Evolutionary conservation across 2,113 vertebrate species (phyloP).

Genomic region (Oreochromis tanganicae): DNA sequence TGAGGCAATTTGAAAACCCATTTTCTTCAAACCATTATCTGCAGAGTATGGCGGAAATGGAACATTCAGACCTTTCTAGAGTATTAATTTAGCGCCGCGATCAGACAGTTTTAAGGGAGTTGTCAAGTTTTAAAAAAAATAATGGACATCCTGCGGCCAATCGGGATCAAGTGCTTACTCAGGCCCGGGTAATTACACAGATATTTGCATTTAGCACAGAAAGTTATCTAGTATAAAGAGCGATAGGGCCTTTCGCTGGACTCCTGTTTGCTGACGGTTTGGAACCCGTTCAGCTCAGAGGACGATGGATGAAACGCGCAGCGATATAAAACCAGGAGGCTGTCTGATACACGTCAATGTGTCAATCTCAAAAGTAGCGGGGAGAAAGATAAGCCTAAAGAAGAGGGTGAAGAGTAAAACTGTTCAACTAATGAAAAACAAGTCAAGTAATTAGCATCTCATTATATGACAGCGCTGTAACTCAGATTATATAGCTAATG

Average conservation of each 20-base stretch:
- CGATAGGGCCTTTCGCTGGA: constrained; percentile 22
- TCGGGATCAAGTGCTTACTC: constrained; percentile 46
- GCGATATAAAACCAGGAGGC: constrained; percentile 28
- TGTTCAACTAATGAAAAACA: constrained; percentile 53
- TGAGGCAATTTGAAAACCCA: constrained; percentile 65
- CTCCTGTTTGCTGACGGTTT: constrained; percentile 19
- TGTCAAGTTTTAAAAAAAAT: constrained; percentile 42
- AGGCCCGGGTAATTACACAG: constrained; percentile 48
- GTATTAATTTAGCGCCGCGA: constrained; percentile 44
- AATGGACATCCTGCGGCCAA: constrained; percentile 39
- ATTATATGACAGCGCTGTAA: constrained; percentile 45
- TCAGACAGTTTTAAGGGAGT: constrained; percentile 47
- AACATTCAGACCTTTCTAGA: constrained; percentile 43
- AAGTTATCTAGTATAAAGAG: constrained; percentile 48
- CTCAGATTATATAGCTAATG: constrained; percentile 46
- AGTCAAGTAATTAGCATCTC: constrained; percentile 62
- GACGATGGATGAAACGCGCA: constrained; percentile 17
- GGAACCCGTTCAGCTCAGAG: neutral
- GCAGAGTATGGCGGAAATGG: constrained; percentile 30
- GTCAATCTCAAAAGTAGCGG: constrained; percentile 26
- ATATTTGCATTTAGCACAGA: constrained; percentile 52
- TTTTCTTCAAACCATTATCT: constrained; percentile 61
- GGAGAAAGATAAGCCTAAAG: constrained; percentile 20
- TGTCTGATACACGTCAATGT: constrained; percentile 18
- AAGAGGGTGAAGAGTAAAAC: constrained; percentile 39